A percentile compares a stretch with the other conserved stretches of the same genome.
Conservation (phyloP, 2,888 invertebrate genomes). For the Eupsilia transversa region DNA sequence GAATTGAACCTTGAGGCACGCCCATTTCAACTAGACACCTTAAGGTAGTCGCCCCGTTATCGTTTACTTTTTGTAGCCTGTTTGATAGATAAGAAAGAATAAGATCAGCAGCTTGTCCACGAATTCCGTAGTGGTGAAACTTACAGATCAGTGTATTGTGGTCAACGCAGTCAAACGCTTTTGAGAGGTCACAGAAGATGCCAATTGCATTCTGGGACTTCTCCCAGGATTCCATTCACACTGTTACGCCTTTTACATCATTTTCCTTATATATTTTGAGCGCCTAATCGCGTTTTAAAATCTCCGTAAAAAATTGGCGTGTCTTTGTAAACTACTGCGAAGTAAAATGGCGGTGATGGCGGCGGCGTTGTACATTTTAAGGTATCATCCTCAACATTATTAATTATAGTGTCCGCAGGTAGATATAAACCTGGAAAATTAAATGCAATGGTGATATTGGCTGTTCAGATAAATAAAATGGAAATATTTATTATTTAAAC, state of each 20-base stretch:
- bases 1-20: no score
- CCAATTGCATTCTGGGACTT: no score
- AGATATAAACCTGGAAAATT: constrained; percentile 46
- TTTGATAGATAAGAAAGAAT: no score
- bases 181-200: no score
- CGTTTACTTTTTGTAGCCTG: no score
- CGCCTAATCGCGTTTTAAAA: constrained; percentile 4
- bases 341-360: constrained; percentile 46
- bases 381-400: not conserved
- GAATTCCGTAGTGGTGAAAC: no score
- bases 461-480: not conserved
- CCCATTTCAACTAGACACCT: no score
- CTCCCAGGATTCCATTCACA: no score
- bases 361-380: not conserved
- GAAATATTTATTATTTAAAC: not conserved
- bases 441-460: not conserved
- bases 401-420: constrained; percentile 6
- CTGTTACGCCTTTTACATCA: not conserved
- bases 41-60: no score
- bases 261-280: not conserved
- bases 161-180: no score
- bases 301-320: constrained; percentile 63
- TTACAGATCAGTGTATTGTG: no score
- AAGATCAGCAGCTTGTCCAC: no score
- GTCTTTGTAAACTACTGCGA: constrained; percentile 63